Evolutionary conservation across 2,888 invertebrate genomes (phyloP).

Genomic region (Abscondita cerata): DNA sequence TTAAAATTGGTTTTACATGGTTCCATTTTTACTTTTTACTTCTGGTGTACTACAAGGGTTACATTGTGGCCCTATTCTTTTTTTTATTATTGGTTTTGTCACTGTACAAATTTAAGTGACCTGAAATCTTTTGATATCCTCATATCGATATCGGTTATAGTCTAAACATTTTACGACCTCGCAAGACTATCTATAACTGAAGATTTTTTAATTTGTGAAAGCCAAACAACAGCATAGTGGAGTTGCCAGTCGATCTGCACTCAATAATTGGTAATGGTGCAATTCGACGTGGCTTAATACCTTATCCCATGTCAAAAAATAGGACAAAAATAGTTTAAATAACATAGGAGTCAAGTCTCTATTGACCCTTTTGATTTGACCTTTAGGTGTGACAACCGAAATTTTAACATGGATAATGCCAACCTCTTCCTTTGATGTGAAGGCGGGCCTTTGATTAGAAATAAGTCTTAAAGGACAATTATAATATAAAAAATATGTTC

Average conservation of each 20-base stretch:
- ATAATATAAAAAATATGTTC: constrained; percentile 16
- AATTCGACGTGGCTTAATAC: background rate
- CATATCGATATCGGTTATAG: too few species aligned
- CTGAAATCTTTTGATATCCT: too few species aligned
- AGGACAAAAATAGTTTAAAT: background rate
- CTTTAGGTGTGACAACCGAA: constrained; percentile 43
- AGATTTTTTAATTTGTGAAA: too few species aligned
- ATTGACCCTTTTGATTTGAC: constrained; percentile 44
- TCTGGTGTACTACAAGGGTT: too few species aligned
- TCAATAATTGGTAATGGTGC: background rate
- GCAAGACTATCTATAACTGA: too few species aligned
- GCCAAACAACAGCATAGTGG: too few species aligned
- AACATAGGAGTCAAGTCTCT: background rate
- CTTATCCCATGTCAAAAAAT: background rate
- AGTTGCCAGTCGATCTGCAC: background rate
- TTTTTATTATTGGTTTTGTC: too few species aligned
- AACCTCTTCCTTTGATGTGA: constrained; percentile 37
- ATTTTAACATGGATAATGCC: constrained; percentile 20
- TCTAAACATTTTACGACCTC: too few species aligned
- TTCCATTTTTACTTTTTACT: too few species aligned
- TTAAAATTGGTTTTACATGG: too few species aligned
- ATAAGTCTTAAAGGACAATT: constrained; percentile 38
- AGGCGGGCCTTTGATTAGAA: constrained; percentile 43
- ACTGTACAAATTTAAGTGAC: too few species aligned
- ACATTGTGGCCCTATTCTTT: too few species aligned